These are phyloP conservation scores for Amphipyra berbera DNA, from an alignment of 2,888 invertebrate species.

Conservation along the genomic window DNA sequence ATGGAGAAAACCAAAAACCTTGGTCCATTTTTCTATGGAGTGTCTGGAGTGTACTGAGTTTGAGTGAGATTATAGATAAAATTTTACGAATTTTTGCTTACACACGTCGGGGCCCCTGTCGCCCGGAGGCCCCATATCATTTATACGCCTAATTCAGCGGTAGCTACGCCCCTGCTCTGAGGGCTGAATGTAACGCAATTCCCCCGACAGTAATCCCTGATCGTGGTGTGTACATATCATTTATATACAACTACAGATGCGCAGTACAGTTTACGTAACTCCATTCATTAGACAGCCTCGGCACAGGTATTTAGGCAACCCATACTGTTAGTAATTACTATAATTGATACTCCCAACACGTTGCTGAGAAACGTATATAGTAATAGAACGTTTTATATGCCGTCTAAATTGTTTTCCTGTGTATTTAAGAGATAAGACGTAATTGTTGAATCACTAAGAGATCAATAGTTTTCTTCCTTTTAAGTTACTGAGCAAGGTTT, in stretches of 20 bases:
- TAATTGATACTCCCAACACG: conserved; percentile 55
- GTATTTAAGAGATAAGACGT: neutral
- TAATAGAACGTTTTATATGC: conserved; percentile 25
- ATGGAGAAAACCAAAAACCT: too few relatives aligned
- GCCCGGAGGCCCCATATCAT: too few relatives aligned
- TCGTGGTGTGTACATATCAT: too few relatives aligned
- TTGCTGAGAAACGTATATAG: conserved; percentile 51
- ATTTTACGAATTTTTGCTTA: too few relatives aligned
- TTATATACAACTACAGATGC: neutral
- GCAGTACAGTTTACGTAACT: conserved; percentile 27
- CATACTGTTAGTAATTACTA: conserved; percentile 58
- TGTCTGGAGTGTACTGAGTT: too few relatives aligned
- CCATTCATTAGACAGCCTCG: conserved; percentile 38
- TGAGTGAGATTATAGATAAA: too few relatives aligned
- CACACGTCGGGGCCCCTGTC: too few relatives aligned
- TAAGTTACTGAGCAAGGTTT: conserved; percentile 13
- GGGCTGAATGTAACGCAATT: too few relatives aligned
- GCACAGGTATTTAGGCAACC: conserved; percentile 61
- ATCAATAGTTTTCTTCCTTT: conserved; percentile 8
- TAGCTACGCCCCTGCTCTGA: too few relatives aligned
- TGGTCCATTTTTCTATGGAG: too few relatives aligned
- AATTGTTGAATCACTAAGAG: neutral
- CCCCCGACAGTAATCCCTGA: too few relatives aligned
- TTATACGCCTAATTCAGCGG: too few relatives aligned
- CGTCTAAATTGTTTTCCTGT: conserved; percentile 30